A percentile compares a stretch with the other conserved stretches of the same genome.
Conservation (phyloP, 2,797 vertebrate species). For the Natrix natrix region DNA sequence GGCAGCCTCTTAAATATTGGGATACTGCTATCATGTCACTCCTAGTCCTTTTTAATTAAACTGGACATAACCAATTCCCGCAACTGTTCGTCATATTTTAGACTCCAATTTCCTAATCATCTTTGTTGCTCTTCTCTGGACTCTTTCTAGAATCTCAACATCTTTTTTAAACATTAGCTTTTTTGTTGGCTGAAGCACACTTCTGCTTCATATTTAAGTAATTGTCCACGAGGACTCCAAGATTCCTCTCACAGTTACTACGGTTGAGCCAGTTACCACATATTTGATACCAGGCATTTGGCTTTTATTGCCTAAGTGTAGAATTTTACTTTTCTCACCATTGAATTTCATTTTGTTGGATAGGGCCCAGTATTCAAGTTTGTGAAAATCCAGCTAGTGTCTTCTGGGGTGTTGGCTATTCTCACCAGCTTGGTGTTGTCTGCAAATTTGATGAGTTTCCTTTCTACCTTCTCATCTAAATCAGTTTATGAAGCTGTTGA, state of each 20-base stretch:
- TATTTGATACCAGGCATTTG: neutral
- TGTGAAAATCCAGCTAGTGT: neutral
- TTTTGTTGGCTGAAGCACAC: neutral
- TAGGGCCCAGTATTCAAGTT: neutral
- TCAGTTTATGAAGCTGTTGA: neutral
- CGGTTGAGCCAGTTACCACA: neutral
- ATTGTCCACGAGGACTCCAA: neutral
- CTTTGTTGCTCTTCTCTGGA: neutral
- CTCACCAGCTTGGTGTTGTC: neutral
- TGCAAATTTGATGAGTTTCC: neutral
- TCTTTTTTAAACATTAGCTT: neutral
- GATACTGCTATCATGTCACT: neutral
- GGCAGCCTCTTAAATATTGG: neutral
- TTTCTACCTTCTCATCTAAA: neutral
- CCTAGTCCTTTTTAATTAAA: neutral
- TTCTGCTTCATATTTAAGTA: neutral
- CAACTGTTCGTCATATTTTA: neutral
- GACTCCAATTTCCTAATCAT: neutral
- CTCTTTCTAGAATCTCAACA: neutral
- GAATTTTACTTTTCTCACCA: neutral
- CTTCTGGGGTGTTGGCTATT: neutral
- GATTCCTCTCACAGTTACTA: neutral
- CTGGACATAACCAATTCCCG: neutral
- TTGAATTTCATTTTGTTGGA: neutral
- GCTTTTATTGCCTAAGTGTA: neutral